Evolutionary conservation across 2,113 vertebrate species (phyloP).

Genomic region (Sula dactylatra): DNA sequence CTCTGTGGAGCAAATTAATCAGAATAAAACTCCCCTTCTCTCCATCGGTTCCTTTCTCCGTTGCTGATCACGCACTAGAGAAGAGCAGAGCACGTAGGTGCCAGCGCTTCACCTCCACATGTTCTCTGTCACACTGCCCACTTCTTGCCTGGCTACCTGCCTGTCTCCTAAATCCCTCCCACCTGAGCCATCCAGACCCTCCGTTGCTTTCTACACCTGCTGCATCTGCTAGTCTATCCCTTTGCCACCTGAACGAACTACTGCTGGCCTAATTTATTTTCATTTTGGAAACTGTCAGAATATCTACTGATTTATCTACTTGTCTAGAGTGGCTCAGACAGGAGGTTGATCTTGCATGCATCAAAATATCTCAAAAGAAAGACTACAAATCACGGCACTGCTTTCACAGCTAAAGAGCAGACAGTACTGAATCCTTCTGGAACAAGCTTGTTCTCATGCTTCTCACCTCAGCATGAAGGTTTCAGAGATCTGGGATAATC

Average conservation of each 20-base stretch:
- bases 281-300: background rate
- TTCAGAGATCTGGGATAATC: background rate
- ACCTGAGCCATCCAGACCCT: background rate
- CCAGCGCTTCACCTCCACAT: background rate
- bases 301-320: background rate
- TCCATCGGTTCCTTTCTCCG: background rate
- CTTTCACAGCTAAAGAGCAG: background rate
- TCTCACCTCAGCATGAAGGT: background rate
- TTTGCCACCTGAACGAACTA: background rate
- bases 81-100: background rate
- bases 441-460: background rate
- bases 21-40: background rate
- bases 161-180: background rate
- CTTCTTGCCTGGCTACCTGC: background rate
- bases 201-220: background rate
- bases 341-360: background rate
- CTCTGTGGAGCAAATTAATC: background rate
- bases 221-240: background rate
- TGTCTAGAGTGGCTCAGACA: background rate
- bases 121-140: background rate
- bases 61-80: rapidly evolving
- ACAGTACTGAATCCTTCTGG: background rate
- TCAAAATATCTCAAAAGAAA: background rate
- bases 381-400: no score
- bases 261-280: background rate